Evolutionary conservation across 2,113 vertebrate genomes (phyloP).

Genomic region (Forbesichthys agassizii): DNA sequence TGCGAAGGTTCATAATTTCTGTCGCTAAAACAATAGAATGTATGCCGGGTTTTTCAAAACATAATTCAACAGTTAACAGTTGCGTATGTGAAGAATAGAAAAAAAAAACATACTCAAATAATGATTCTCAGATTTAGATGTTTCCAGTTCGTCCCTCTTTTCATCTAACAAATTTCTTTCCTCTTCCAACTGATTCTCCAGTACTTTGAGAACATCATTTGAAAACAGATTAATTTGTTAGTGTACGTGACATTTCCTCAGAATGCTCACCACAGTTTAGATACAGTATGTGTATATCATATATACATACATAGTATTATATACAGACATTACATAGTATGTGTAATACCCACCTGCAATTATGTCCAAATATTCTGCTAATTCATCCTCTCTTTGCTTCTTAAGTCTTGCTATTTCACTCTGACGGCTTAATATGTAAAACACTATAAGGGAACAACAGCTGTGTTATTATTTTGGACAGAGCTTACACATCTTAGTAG

Average conservation of each 20-base stretch:
- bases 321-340: background rate
- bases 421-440: slow-evolving; percentile 33
- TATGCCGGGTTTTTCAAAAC: background rate
- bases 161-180: slow-evolving; percentile 22
- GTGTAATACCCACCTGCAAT: slow-evolving; percentile 37
- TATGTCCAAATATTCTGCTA: background rate
- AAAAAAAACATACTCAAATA: slow-evolving; percentile 35
- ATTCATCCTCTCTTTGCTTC: slow-evolving; percentile 1
- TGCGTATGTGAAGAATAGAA: background rate
- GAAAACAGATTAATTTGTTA: background rate
- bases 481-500: no score
- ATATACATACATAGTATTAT: background rate
- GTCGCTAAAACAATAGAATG: slow-evolving; percentile 20
- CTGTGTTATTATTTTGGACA: background rate
- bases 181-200: slow-evolving; percentile 31
- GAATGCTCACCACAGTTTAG: background rate
- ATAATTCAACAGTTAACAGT: background rate
- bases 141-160: background rate
- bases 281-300: background rate
- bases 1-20: slow-evolving; percentile 40
- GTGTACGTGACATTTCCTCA: background rate
- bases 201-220: slow-evolving; percentile 19
- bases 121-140: background rate
- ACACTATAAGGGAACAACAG: slow-evolving; percentile 19
- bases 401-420: slow-evolving; percentile 38